These are phyloP conservation scores for Eretmocerus hayati DNA, from an alignment of 2,888 invertebrate species.

Conservation along the genomic window DNA sequence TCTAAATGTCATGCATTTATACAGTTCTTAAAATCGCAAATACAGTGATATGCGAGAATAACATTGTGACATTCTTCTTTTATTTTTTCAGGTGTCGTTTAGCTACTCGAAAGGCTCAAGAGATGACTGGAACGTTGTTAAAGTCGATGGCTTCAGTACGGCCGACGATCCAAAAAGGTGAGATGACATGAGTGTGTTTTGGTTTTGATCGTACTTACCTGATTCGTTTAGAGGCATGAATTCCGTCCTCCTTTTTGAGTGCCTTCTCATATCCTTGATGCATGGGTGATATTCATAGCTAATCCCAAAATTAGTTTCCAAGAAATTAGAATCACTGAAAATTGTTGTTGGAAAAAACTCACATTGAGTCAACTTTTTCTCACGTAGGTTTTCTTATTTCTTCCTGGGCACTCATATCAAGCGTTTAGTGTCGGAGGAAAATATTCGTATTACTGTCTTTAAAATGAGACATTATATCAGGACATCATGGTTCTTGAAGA, in stretches of 20 bases:
- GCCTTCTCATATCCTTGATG: too few relatives aligned
- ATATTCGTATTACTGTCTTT: too few relatives aligned
- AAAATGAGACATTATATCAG: too few relatives aligned
- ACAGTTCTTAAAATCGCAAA: neutral
- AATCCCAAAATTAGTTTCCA: too few relatives aligned
- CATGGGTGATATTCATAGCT: too few relatives aligned
- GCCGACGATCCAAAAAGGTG: slow-evolving; percentile 79
- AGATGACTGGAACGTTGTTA: slow-evolving; percentile 78
- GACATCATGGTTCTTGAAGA: too few relatives aligned
- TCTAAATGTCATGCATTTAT: neutral
- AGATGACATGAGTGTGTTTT: slow-evolving; percentile 25
- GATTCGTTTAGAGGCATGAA: neutral
- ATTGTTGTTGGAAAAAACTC: neutral
- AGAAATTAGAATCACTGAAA: neutral
- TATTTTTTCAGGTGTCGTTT: slow-evolving; percentile 68
- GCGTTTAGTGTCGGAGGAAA: too few relatives aligned
- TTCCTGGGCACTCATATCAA: too few relatives aligned
- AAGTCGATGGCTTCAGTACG: slow-evolving; percentile 75
- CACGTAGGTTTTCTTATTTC: too few relatives aligned
- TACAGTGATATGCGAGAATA: neutral
- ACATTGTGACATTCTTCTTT: neutral
- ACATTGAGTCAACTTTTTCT: too few relatives aligned
- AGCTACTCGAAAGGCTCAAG: slow-evolving; percentile 70
- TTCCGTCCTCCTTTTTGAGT: too few relatives aligned
- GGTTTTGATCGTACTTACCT: neutral